Base-by-base conservation (phyloP, 1,140 invertebrate genomes). In the Rhopalosiphum maidis region DNA sequence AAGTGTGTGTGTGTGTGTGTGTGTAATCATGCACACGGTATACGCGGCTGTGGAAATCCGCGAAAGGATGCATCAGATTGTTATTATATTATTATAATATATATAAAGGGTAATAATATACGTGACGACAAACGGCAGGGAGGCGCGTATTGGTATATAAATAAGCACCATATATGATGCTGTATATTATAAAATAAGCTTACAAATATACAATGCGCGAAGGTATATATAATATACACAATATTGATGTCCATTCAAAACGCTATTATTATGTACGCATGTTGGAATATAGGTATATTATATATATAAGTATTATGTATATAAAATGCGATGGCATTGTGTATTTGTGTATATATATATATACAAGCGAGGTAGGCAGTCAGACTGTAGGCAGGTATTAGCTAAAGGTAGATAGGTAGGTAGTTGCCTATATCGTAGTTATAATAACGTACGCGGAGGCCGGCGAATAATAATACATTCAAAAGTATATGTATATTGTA, bases 401-500 rank as follows among this genome's bases (percentile, higher is more conserved):
- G 60, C 3, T 68, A 68, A 30, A 4, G 55, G 7, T 55, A 55
- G 54, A 23, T 30, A 60, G 60, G 30, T 68, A 68, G 55, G 60
- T 68, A 77, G 60, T 77, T 77, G 15, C 60, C 60, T 77, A 77
- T 77, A 77, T 77, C 60, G 60, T n/a, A 30, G 60, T 77, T 77
- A 77, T 77, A 83, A 83, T 83, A 83, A 37, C 35, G 77, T 37
- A 37, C 35, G 35, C 35, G 18, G 35, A 35, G 35, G 35, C 30
- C 68, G 68, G 68, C 77, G 77, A 83, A 83, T 83, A 83, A 83
- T 83, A 83, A 83, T 83, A 83, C 35, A 37, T 77, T n/a, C 5
- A 68, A 30, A 82, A 8, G 60, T n/a, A 68, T 30, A 68, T 23
- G 1, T 21, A 23, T 23, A 77, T 77, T 77, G 21, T 82, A 82